Percentiles rank a stretch among this genome's conserved stretches.
Evolutionary conservation across 2,888 invertebrate species (phyloP).

Genomic region (Axea sp.): DNA sequence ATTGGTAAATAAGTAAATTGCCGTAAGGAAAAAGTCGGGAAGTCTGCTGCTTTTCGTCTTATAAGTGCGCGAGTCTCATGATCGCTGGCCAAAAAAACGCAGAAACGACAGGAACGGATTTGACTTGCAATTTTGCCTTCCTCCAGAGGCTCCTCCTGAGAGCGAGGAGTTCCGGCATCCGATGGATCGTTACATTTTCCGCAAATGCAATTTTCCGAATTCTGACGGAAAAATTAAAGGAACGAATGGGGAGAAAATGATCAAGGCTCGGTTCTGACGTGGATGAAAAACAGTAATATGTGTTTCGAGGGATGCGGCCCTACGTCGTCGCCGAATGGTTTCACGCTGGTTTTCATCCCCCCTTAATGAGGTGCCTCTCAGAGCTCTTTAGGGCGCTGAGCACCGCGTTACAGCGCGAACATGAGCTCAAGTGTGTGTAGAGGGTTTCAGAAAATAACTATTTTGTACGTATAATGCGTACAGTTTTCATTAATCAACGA

Average conservation of each 20-base stretch:
- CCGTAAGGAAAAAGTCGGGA: slow-evolving; percentile 68
- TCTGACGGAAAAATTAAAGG: too few species aligned
- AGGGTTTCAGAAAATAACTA: slow-evolving; percentile 17
- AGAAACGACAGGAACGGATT: slow-evolving; percentile 16
- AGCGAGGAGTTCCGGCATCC: too few species aligned
- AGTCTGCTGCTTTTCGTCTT: slow-evolving; percentile 47
- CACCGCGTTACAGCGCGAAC: slow-evolving; percentile 18
- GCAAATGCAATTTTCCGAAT: too few species aligned
- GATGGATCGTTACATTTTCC: too few species aligned
- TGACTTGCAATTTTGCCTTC: background rate
- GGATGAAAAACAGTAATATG: too few species aligned
- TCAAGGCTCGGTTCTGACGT: too few species aligned
- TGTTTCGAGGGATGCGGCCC: background rate
- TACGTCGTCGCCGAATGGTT: slow-evolving; percentile 53
- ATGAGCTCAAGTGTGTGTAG: slow-evolving; percentile 10
- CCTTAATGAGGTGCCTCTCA: slow-evolving; percentile 66
- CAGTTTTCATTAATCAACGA: slow-evolving; percentile 15
- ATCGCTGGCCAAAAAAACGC: slow-evolving; percentile 61
- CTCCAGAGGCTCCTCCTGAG: too few species aligned
- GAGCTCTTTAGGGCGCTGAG: slow-evolving; percentile 34
- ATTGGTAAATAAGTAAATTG: slow-evolving; percentile 75
- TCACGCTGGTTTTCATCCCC: slow-evolving; percentile 62
- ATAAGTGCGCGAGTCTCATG: slow-evolving; percentile 40
- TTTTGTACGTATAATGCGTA: slow-evolving; percentile 12
- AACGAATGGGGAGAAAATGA: too few species aligned